Percentiles rank a stretch among this genome's conserved stretches.
These are phyloP conservation scores for Hecatera dysodea DNA, from an alignment of 2,888 invertebrate species.

Conservation along the genomic window DNA sequence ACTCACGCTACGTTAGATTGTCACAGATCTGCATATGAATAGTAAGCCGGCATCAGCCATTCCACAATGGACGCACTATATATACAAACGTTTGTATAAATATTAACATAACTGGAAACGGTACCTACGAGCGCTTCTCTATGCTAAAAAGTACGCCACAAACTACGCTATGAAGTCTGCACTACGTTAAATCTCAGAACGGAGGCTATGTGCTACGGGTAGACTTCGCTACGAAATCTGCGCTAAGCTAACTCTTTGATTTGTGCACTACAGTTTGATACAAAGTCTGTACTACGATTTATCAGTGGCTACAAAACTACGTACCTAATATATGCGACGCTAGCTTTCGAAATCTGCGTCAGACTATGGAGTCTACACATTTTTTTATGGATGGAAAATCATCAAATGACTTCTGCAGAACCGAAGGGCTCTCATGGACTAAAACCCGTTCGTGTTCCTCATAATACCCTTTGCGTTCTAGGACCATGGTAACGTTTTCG, in stretches of 20 bases:
- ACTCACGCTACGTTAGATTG: conserved; percentile 22
- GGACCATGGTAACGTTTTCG: too few species aligned
- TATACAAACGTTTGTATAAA: conserved; percentile 51
- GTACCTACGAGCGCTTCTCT: background rate
- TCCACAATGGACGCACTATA: conserved; percentile 25
- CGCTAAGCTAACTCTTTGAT: background rate
- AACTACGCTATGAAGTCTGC: background rate
- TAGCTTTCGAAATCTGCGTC: background rate
- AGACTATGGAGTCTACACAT: conserved; percentile 9
- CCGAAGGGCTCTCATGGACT: too few species aligned
- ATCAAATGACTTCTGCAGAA: too few species aligned
- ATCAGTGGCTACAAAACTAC: too few species aligned
- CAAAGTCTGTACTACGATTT: background rate
- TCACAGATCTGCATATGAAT: conserved; percentile 57
- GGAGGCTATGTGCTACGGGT: background rate
- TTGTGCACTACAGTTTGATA: background rate
- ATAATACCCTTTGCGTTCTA: too few species aligned
- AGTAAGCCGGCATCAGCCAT: conserved; percentile 40
- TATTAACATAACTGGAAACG: conserved; percentile 33
- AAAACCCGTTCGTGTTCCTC: too few species aligned
- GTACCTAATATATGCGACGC: background rate
- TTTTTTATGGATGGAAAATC: too few species aligned
- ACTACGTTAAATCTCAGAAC: background rate
- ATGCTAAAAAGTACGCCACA: background rate
- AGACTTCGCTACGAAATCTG: background rate